Evolutionary conservation across 64 coral and sea anemone genomes (phyloP).

Genomic region (Montipora capricornis): DNA sequence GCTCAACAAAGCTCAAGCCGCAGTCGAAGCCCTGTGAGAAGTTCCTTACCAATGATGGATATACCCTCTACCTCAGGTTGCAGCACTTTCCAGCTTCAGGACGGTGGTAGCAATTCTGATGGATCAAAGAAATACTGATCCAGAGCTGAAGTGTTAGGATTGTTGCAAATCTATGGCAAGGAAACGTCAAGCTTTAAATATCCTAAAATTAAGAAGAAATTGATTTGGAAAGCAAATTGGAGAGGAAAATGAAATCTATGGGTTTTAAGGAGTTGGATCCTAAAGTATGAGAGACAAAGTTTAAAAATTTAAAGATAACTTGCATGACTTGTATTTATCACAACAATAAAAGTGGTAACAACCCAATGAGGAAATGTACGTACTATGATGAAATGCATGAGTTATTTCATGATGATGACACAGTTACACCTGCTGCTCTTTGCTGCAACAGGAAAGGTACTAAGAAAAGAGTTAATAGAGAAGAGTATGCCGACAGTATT

Average conservation of each 20-base stretch:
- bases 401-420: not conserved
- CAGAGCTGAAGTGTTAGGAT: not conserved
- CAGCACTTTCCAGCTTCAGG: not conserved
- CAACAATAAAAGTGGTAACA: not conserved
- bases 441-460: not conserved
- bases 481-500: not conserved
- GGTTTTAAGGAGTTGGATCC: not conserved
- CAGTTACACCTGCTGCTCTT: slow-evolving; percentile 2
- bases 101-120: not conserved
- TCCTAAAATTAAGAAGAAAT: slow-evolving; percentile 5
- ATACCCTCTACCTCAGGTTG: not conserved
- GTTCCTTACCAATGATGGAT: too few relatives aligned
- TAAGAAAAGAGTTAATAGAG: not conserved
- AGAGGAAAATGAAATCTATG: not conserved
- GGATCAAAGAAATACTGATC: not conserved
- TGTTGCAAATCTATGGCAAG: not conserved
- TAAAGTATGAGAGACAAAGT: slow-evolving; percentile 3
- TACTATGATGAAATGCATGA: slow-evolving; percentile 11
- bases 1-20: too few relatives aligned
- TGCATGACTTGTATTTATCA: not conserved
- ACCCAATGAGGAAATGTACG: not conserved
- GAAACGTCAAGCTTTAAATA: not conserved
- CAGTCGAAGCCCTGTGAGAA: too few relatives aligned
- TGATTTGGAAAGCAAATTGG: slow-evolving; percentile 3
- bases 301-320: not conserved